Conservation (phyloP, 37 sponge, comb jelly and placozoan genomes). For the Aplysina aerophoba region DNA sequence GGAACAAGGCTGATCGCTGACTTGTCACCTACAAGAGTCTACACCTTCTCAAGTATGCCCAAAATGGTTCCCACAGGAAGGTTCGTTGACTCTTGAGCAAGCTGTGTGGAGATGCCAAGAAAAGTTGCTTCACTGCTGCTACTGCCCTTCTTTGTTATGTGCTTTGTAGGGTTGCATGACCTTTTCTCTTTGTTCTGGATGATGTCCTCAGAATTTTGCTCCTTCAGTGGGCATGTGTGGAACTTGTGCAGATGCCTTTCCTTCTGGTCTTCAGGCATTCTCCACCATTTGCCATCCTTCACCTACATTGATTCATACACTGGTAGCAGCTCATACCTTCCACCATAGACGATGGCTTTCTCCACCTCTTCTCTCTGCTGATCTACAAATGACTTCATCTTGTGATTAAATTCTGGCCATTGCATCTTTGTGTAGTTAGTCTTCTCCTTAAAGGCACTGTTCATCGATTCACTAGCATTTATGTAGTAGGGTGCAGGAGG, state of each 20-base stretch:
- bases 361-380: not conserved
- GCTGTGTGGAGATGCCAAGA: not conserved
- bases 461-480: conserved; percentile 14
- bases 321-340: not conserved
- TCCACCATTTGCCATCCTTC: conserved; percentile 26
- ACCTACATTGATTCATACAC: not conserved
- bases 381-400: conserved; percentile 3
- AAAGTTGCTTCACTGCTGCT: not conserved
- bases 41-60: conserved; percentile 35
- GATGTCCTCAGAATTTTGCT: not conserved
- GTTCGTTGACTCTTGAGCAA: not conserved
- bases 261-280: conserved; percentile 11
- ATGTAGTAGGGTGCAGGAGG: conserved; percentile 14
- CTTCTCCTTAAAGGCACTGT: not conserved
- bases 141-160: not conserved
- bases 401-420: conserved; percentile 52
- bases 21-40: not conserved
- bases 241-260: not conserved
- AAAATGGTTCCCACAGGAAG: conserved; percentile 23
- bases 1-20: conserved; percentile 20
- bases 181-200: not conserved
- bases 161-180: too few relatives aligned
- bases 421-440: conserved; percentile 14
- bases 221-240: not conserved
- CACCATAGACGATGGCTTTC: conserved; percentile 21